Percentiles rank a stretch among this genome's conserved stretches.
phyloP scores from a whole-genome alignment of 2,113 vertebrate genomes.

The Apaloderma vittatum region DNA sequence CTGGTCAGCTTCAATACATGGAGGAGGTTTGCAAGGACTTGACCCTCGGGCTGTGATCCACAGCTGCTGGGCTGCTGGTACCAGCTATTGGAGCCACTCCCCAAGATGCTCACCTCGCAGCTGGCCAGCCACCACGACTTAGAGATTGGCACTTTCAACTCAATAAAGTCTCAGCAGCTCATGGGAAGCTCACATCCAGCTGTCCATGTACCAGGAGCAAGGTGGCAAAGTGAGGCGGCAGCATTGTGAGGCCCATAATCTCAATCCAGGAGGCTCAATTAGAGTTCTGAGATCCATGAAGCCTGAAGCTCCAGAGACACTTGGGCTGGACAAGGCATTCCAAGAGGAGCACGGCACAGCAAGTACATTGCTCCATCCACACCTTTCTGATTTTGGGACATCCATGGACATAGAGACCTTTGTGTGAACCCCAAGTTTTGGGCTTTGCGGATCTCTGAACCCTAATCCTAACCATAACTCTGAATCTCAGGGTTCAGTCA shows the following conservation, averaged over 20 bases:
- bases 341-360: too few relatives aligned
- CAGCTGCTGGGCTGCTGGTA: background rate
- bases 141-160: fast-evolving
- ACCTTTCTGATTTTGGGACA: too few relatives aligned
- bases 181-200: fast-evolving
- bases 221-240: background rate
- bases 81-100: background rate
- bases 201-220: fast-evolving
- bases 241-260: fast-evolving
- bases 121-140: background rate
- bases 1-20: background rate
- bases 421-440: too few relatives aligned
- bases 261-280: background rate
- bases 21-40: background rate
- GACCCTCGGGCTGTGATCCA: background rate
- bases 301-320: too few relatives aligned
- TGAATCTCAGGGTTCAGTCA: too few relatives aligned
- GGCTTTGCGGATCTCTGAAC: too few relatives aligned
- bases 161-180: background rate
- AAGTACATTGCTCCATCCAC: too few relatives aligned
- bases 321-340: too few relatives aligned
- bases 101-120: fast-evolving
- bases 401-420: too few relatives aligned
- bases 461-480: too few relatives aligned
- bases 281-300: too few relatives aligned